Evolutionary conservation across 1,140 invertebrate genomes (phyloP), one percentile per base, ranked within the genome.

Genomic region (Hirudo medicinalis): DNA sequence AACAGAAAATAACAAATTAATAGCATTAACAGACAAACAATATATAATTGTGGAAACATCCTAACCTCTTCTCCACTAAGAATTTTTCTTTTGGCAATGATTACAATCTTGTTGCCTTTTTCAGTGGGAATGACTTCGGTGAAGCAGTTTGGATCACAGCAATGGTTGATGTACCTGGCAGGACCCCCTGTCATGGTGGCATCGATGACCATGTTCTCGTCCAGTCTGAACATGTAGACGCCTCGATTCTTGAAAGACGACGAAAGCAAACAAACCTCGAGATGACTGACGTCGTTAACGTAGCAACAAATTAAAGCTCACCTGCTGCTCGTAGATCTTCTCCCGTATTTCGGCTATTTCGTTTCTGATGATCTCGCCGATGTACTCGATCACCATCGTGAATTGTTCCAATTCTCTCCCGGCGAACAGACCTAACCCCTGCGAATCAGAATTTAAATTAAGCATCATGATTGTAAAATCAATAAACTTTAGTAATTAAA

Each of bases 321-420:
- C 92, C 88, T 94, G 82, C 22, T 90, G 88, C 84, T 97, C 93
- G 81, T 97, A 97, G 76, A 91, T 87, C 80, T 94, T 93, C 83
- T 98, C 94, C 74, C 94, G 86, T 54, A 89, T 88, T 81, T 97
- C 94, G 0, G 94, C 92, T 19, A 99, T 85, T 82, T 99, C 95
- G 54, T 92, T 91, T 68, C 97, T 86, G 76, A 99, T 99, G 17
- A 99, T 88, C 83, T 99, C 94, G 3, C 97, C 97, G 76, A 98
- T 98, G 81, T 99, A 99, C 82, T 99, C 97, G 74, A 99, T 99
- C 49, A 99, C 93, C 95, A 99, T 99, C 0, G 94, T 97, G 83
- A 97, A 92, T 82, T 95, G 97, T 79, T 99, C 95, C 72, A 99
- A 85, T 83, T 99, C 95, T 55, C 92, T 85, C 0, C 94, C 92